phyloP scores from a whole-genome alignment of 2,113 vertebrate genomes.

The Periophthalmodon schlosseri region DNA sequence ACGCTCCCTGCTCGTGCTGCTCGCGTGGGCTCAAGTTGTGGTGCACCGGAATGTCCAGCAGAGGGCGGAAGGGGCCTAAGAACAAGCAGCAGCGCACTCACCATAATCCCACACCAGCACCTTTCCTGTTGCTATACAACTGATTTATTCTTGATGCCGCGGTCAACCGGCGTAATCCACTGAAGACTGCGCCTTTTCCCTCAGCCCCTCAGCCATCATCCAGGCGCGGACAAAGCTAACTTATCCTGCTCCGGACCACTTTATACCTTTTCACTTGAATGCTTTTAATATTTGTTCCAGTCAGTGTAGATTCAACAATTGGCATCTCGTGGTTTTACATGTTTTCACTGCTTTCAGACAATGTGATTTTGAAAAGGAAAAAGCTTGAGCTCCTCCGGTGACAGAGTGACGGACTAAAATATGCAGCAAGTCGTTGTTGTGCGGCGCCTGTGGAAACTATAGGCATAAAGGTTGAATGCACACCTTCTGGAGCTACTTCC shows the following conservation, averaged over 20 bases:
- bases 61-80: slow-evolving; percentile 58
- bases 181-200: slow-evolving; percentile 44
- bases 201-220: slow-evolving; percentile 13
- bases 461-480: slow-evolving; percentile 37
- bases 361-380: slow-evolving; percentile 18
- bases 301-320: slow-evolving; percentile 55
- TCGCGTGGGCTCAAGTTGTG: slow-evolving; percentile 26
- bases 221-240: slow-evolving; percentile 32
- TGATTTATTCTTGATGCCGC: slow-evolving; percentile 62
- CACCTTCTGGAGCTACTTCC: slow-evolving; percentile 42
- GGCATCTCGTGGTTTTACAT: slow-evolving; percentile 31
- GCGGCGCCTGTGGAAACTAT: slow-evolving; percentile 45
- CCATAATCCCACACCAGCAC: slow-evolving; percentile 43
- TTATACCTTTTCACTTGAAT: slow-evolving; percentile 24
- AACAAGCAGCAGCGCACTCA: slow-evolving; percentile 32
- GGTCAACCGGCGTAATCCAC: slow-evolving; percentile 50
- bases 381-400: slow-evolving; percentile 18
- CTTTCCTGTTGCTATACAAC: slow-evolving; percentile 69
- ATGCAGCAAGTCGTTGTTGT: slow-evolving; percentile 44
- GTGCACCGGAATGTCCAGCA: slow-evolving; percentile 48
- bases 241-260: slow-evolving; percentile 43
- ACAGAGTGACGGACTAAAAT: slow-evolving; percentile 14
- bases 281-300: slow-evolving; percentile 30
- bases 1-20: slow-evolving; percentile 29
- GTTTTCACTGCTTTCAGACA: slow-evolving; percentile 15